Evolutionary conservation across 2,113 vertebrate genomes (phyloP), one percentile per base, ranked within the genome.

Genomic region (Isichthys henryi): DNA sequence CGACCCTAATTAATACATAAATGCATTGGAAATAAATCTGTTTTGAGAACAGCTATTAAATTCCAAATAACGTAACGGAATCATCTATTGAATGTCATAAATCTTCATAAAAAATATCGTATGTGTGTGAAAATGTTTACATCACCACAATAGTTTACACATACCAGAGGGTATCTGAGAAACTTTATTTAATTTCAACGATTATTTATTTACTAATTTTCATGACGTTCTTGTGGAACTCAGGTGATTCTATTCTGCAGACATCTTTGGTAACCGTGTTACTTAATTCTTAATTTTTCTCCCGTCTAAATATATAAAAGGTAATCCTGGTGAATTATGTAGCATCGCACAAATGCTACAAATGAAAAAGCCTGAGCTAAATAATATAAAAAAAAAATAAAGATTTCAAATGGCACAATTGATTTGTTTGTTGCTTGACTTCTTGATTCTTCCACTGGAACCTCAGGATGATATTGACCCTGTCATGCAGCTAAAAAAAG

Each of bases 191-290:
- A 35, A 53, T 53, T 87, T 87, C 56, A 87, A 53, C 5, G 35
- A 43, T 84, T 84, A 66, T 53, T 62, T 52, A 19, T 52, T 48
- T n/a, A 48, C 50, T n/a, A 77, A 87, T 52, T n/a, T 53, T 11
- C 9, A 58, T 35, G 80, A 39, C 31, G 21, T 10, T n/a, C 56
- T 48, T n/a, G 27, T 89, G n/a, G 21, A 46, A 87, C 70, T 74
- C 23, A 50, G 17, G 90, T 56, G 83, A 83, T 11, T 93, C 58
- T 91, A 91, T 90, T 92, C 91, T 93, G 93, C 90, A 88, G 90
- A 94, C 93, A 93, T 96, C 97, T 97, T 97, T 97, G 96, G 96
- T 96, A 96, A 96, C 93, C 93, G 70, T 93, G 94, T 94, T 88
- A 91, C 93, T 91, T 92, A 90, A 92, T 92, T 91, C 39, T 35